Percentiles rank a stretch among this genome's conserved stretches.
These are phyloP conservation scores for Clivina fossor DNA, from an alignment of 2,888 invertebrate species.

Conservation along the genomic window DNA sequence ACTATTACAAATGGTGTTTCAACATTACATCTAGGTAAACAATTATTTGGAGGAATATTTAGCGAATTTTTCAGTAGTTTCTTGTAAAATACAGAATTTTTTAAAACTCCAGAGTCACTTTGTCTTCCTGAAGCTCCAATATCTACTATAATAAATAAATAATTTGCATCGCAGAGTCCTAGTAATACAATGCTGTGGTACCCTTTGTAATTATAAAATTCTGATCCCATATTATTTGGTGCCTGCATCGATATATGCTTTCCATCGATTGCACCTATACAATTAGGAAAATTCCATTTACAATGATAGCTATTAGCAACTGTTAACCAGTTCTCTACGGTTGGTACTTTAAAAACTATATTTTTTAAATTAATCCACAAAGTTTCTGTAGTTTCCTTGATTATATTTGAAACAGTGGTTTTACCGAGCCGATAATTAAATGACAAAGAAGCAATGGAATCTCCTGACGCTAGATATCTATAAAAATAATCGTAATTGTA, in stretches of 20 bases:
- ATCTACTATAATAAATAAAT: slow-evolving; percentile 36
- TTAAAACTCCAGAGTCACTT: slow-evolving; percentile 37
- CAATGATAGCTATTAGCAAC: background rate
- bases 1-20: too few species aligned
- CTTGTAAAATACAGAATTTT: slow-evolving; percentile 16
- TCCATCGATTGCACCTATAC: slow-evolving; percentile 12
- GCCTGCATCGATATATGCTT: slow-evolving; percentile 18
- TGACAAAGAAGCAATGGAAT: slow-evolving; percentile 12
- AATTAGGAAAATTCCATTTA: slow-evolving; percentile 15
- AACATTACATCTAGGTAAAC: background rate
- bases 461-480: slow-evolving; percentile 18
- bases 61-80: background rate
- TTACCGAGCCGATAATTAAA: slow-evolving; percentile 18
- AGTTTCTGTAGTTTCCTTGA: slow-evolving; percentile 11
- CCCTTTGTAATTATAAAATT: slow-evolving; percentile 38
- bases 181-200: slow-evolving; percentile 38
- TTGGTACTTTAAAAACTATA: slow-evolving; percentile 11
- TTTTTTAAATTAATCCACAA: slow-evolving; percentile 8
- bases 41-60: background rate
- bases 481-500: too few species aligned
- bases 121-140: slow-evolving; percentile 36
- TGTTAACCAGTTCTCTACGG: slow-evolving; percentile 8
- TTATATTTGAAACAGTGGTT: slow-evolving; percentile 22
- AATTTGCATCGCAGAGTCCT: slow-evolving; percentile 37
- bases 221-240: slow-evolving; percentile 36